phyloP scores from a whole-genome alignment of 2,888 invertebrate genomes.

The Linnaemya vulpina region DNA sequence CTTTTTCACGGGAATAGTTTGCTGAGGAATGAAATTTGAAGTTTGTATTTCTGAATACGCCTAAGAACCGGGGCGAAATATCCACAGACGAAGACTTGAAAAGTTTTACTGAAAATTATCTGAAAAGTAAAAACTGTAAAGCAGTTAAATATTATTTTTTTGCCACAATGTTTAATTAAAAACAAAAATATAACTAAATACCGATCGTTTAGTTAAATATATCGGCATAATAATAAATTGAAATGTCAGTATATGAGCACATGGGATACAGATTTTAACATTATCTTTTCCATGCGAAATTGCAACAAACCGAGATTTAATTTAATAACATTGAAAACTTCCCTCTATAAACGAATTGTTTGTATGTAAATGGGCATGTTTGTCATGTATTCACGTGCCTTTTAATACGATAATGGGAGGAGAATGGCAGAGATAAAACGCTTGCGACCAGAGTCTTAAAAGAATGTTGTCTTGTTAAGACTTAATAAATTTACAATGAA shows the following conservation, averaged over 20 bases:
- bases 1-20: no score
- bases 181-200: background rate
- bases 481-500: no score
- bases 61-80: no score
- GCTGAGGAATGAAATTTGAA: no score
- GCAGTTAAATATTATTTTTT: background rate
- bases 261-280: background rate
- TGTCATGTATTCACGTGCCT: background rate
- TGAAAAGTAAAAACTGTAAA: no score
- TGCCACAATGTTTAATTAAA: slow-evolving; percentile 40
- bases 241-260: slow-evolving; percentile 29
- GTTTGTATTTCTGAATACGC: no score
- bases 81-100: no score
- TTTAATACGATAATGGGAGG: background rate
- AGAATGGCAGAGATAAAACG: slow-evolving; percentile 6
- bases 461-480: background rate
- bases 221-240: slow-evolving; percentile 57
- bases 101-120: no score
- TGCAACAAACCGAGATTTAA: slow-evolving; percentile 37
- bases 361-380: background rate
- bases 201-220: slow-evolving; percentile 43
- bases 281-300: slow-evolving; percentile 30
- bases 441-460: slow-evolving; percentile 2
- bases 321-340: slow-evolving; percentile 23
- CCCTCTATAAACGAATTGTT: background rate